phyloP scores from a whole-genome alignment of 1,140 invertebrate genomes.

The Anagrus nilaparvatae region DNA sequence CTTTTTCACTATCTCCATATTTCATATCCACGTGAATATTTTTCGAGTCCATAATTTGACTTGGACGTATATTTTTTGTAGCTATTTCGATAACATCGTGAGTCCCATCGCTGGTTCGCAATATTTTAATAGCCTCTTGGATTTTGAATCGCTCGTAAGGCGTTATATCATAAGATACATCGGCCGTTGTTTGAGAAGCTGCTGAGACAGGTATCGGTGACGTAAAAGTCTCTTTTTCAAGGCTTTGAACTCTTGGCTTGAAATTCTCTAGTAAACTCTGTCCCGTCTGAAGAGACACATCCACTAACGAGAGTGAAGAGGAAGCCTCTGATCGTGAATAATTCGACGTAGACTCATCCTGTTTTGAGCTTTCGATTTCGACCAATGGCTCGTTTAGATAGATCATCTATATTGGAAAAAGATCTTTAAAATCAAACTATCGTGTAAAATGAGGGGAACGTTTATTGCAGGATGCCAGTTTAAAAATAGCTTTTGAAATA shows the following conservation, averaged over 20 bases:
- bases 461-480: conserved; percentile 13
- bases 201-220: conserved; percentile 22
- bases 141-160: conserved; percentile 15
- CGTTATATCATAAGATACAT: conserved; percentile 4
- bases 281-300: conserved; percentile 38
- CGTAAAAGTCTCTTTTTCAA: conserved; percentile 34
- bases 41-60: conserved; percentile 21
- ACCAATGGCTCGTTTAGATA: conserved; percentile 24
- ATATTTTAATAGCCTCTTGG: conserved; percentile 58
- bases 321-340: too few relatives aligned
- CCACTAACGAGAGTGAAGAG: conserved; percentile 32
- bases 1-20: conserved; percentile 48
- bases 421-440: conserved; percentile 13
- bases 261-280: conserved; percentile 31
- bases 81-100: conserved; percentile 71
- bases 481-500: conserved; percentile 17
- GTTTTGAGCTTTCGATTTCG: conserved; percentile 20
- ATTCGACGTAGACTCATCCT: too few relatives aligned
- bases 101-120: conserved; percentile 53
- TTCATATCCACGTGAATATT: conserved; percentile 64
- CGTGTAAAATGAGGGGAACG: too few relatives aligned
- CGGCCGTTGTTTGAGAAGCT: conserved; percentile 24
- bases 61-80: conserved; percentile 42
- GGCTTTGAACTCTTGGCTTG: conserved; percentile 21
- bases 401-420: conserved; percentile 23